Evolutionary conservation across 2,113 vertebrate genomes (phyloP), one percentile per base, ranked within the genome.

Genomic region (Pluvialis apricaria): DNA sequence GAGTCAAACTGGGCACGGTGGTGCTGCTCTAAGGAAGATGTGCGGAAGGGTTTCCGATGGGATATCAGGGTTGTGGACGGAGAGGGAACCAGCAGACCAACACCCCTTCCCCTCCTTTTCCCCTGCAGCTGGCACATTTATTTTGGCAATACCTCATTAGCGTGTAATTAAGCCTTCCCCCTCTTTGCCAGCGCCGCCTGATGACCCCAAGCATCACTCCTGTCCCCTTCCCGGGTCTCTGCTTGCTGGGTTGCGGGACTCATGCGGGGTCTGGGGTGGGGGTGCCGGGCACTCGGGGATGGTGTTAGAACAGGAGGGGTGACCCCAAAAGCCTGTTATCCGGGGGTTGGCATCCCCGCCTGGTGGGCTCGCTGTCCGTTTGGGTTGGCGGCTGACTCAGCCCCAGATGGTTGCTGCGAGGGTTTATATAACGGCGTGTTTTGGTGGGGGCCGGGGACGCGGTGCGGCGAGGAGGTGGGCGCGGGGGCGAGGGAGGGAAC

Each of bases 401-500:
- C 92, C 94, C 94, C 93, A 97, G 96, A 92, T 96, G 95, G 95
- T 70, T 86, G 82, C 64, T 45, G 75, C 3, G 9, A 86, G 91
- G 17, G 38, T 51, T 97, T 97, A 93, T 36, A 13, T 91, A 97
- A 97, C 69, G 22, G 69, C 62, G 4, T 90, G 95, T 96, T 96
- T 61, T 93, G 94, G 90, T 45, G 95, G 96, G 96, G 96, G 96
- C 95, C 96, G 96, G 92, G 88, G 96, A 86, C 54, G 96, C 75
- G 73, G 90, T 89, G 89, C 71, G 86, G 94, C 57, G 95, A 93
- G 92, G 95, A 85, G 91, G 96, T 94, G 96, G 96, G 91, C 65
- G 86, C 93, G 95, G 96, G 94, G 95, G 86, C 94, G 92, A 97
- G 75, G 89, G 92, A 95, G 94, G 95, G 93, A 96, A 95, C 95